These are phyloP conservation scores for Medauroidea extradentata DNA, from an alignment of 1,140 invertebrate species.

Conservation along the genomic window DNA sequence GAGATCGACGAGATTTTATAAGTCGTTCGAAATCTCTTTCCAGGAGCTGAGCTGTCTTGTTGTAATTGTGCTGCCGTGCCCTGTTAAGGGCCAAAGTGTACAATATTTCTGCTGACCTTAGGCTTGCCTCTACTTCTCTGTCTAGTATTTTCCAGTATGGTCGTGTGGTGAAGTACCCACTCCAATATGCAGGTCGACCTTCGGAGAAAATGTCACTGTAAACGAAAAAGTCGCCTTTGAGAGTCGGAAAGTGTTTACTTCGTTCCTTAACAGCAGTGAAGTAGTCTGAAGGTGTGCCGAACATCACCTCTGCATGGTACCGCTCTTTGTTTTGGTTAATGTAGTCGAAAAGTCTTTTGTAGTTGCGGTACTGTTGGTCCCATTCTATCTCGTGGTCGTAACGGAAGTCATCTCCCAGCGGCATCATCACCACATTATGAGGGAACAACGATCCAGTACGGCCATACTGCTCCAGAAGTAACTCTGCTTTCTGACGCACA, in stretches of 20 bases:
- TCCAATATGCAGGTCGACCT: slow-evolving; percentile 91
- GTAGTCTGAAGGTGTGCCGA: slow-evolving; percentile 88
- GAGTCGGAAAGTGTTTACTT: slow-evolving; percentile 62
- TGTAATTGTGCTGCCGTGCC: slow-evolving; percentile 57
- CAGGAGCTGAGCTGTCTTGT: slow-evolving; percentile 63
- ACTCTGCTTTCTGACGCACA: slow-evolving; percentile 76
- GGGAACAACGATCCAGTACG: slow-evolving; percentile 81
- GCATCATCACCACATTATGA: slow-evolving; percentile 86
- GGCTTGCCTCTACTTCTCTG: slow-evolving; percentile 77
- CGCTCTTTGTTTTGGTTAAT: slow-evolving; percentile 74
- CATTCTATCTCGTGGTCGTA: slow-evolving; percentile 84
- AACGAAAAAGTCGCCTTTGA: slow-evolving; percentile 94
- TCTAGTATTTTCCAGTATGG: slow-evolving; percentile 89
- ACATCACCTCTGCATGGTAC: slow-evolving; percentile 75
- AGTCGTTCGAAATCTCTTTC: slow-evolving; percentile 81
- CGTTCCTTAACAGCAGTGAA: slow-evolving; percentile 71
- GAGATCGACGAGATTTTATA: slow-evolving; percentile 65
- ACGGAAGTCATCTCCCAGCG: slow-evolving; percentile 88
- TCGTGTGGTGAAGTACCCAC: slow-evolving; percentile 90
- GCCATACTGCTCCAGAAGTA: slow-evolving; percentile 81
- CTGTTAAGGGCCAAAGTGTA: slow-evolving; percentile 78
- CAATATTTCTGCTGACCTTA: slow-evolving; percentile 83
- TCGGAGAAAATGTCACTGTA: slow-evolving; percentile 94
- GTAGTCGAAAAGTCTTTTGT: slow-evolving; percentile 80
- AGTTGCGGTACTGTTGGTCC: slow-evolving; percentile 90